Base-by-base conservation (phyloP, 2,113 vertebrate species). In the Xiphorhynchus elegans region DNA sequence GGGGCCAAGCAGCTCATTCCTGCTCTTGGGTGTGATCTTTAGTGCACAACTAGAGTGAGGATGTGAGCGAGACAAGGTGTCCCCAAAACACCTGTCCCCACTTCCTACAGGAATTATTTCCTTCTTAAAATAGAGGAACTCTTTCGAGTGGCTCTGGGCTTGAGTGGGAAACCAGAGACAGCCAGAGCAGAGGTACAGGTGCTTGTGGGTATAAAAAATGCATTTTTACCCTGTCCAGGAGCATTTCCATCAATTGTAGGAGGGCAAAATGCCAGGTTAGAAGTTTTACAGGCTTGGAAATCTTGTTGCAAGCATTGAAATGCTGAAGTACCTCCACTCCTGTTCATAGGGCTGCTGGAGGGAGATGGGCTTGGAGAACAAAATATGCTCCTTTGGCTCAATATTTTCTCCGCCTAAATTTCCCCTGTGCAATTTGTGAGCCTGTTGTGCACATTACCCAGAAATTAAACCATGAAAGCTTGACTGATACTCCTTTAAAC, bases 391-490 rank as follows among this genome's bases (percentile, higher is more conserved):
- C 81, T 74, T 75, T 26, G 72, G 44, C 49, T 86, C 44, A 47
- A 1, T 81, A 60, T 86, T 90, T 93, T 88, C 56, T 72, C 84
- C 39, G 84, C 19, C 73, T 82, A 72, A 84, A 93, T 89, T 35
- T 63, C 33, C 44, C 33, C 47, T 19, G 16, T 46, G 47, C 31
- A 72, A 53, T 84, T 37, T 84, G n/a, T 77, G 75, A 78, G 55
- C 17, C 67, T 35, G 5, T 77, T 21, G n/a, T 11, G 49, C 73
- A 44, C 60, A 78, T 94, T 82, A 90, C 6, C 59, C 46, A 87
- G 92, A 75, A 96, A 96, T 79, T 86, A 94, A 92, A 82, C 56
- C 76, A 39, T 20, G 42, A 81, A 81, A 62, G 44, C 52, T 86
- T 89, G 92, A 90, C 66, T 78, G 83, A 87, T 95, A 17, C 3